A percentile compares a stretch with the other conserved stretches of the same genome.
Evolutionary conservation across 2,888 invertebrate genomes (phyloP).

Genomic region (Cantharis rustica): DNA sequence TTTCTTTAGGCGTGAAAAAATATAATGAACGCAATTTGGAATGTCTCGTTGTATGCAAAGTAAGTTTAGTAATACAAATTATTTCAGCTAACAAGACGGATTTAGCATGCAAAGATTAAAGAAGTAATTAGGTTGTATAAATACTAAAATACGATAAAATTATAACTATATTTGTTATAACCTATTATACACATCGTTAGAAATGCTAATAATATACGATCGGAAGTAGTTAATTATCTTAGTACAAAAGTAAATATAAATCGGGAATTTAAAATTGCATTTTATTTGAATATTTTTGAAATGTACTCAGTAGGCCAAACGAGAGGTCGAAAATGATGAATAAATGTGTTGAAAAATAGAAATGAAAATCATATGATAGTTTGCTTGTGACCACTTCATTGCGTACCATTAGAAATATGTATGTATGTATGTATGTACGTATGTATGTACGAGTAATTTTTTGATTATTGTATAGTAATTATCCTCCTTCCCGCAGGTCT

Average conservation of each 20-base stretch:
- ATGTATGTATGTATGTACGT: too few species aligned
- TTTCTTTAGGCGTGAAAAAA: background rate
- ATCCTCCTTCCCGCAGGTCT: too few species aligned
- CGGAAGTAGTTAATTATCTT: background rate
- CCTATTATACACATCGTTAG: background rate
- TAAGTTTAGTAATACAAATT: background rate
- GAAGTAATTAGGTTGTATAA: background rate
- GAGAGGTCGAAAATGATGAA: too few species aligned
- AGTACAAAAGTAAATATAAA: background rate
- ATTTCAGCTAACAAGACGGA: background rate
- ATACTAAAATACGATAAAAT: background rate
- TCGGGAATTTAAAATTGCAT: too few species aligned
- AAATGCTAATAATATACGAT: background rate
- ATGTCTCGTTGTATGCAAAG: background rate
- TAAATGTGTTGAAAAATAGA: too few species aligned
- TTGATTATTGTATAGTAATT: too few species aligned
- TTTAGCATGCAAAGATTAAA: background rate
- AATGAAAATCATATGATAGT: too few species aligned
- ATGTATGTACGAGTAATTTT: too few species aligned
- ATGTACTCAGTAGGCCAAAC: too few species aligned
- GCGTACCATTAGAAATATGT: too few species aligned
- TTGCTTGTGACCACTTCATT: too few species aligned
- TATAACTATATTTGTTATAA: background rate
- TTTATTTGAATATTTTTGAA: too few species aligned
- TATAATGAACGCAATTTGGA: background rate